Conservation (phyloP, 1,140 invertebrate genomes). For the Lepidurus arcticus region DNA sequence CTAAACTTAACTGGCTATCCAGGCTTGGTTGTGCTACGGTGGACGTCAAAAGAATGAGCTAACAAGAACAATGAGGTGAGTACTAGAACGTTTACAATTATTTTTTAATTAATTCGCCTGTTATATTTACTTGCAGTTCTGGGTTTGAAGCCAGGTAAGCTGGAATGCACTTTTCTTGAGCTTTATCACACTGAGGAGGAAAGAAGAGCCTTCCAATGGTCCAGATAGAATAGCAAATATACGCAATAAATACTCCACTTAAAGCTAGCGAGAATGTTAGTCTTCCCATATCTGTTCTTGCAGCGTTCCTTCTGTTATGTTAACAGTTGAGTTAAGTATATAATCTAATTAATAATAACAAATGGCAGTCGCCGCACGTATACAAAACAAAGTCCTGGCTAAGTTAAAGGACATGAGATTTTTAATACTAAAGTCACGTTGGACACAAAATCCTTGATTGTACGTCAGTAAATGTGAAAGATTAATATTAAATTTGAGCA, state of each 20-base stretch:
- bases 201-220: conserved; percentile 64
- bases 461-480: too few relatives aligned
- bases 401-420: too few relatives aligned
- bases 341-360: too few relatives aligned
- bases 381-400: too few relatives aligned
- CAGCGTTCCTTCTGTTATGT: conserved; percentile 40
- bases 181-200: conserved; percentile 57
- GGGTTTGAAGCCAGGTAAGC: conserved; percentile 43
- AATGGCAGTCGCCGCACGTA: too few relatives aligned
- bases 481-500: too few relatives aligned
- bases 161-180: conserved; percentile 44
- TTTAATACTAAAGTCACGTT: too few relatives aligned
- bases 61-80: conserved; percentile 43
- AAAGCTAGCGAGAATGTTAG: conserved; percentile 52
- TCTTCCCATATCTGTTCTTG: conserved; percentile 27
- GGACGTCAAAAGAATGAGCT: conserved; percentile 52
- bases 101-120: conserved; percentile 49
- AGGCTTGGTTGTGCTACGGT: conserved; percentile 41
- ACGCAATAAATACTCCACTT: conserved; percentile 58
- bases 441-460: too few relatives aligned
- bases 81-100: conserved; percentile 48
- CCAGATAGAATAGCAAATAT: conserved; percentile 66
- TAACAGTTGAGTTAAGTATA: conserved; percentile 44
- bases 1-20: conserved; percentile 38
- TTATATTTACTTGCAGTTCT: conserved; percentile 55